Conservation (phyloP, 1,140 invertebrate species). For the Zeugodacus cucurbitae region DNA sequence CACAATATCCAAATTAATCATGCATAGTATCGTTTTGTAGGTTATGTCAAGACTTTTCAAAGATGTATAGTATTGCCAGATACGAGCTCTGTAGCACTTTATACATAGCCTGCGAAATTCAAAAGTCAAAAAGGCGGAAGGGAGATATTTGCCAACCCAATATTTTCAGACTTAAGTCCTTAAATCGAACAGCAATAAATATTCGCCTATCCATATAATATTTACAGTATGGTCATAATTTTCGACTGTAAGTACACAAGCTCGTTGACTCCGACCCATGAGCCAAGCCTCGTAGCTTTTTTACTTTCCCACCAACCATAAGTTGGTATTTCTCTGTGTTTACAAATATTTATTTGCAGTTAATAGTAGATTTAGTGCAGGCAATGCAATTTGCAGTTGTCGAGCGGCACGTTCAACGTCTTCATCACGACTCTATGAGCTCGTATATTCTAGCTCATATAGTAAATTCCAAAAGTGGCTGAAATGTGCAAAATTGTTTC, state of each 20-base stretch:
- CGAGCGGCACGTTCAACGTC: slow-evolving; percentile 7
- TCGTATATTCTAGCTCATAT: background rate
- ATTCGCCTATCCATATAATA: background rate
- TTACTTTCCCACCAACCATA: background rate
- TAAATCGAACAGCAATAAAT: background rate
- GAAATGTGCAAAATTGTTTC: slow-evolving; percentile 20
- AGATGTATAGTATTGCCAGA: too few species aligned
- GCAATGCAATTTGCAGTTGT: background rate
- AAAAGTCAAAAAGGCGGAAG: too few species aligned
- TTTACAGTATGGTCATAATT: background rate
- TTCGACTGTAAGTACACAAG: background rate
- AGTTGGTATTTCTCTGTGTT: background rate
- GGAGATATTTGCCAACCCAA: too few species aligned
- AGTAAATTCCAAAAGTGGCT: slow-evolving; percentile 13
- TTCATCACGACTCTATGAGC: background rate
- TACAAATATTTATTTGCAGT: slow-evolving; percentile 25
- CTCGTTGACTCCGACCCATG: background rate
- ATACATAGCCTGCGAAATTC: background rate
- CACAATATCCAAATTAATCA: too few species aligned
- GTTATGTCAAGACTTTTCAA: too few species aligned
- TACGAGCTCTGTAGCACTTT: background rate
- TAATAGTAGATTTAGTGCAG: slow-evolving; percentile 18
- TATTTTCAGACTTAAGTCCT: background rate
- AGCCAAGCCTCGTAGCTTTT: background rate
- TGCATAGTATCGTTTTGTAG: too few species aligned